Evolutionary conservation across 2,888 invertebrate genomes (phyloP).

Genomic region (Pammene aurita): DNA sequence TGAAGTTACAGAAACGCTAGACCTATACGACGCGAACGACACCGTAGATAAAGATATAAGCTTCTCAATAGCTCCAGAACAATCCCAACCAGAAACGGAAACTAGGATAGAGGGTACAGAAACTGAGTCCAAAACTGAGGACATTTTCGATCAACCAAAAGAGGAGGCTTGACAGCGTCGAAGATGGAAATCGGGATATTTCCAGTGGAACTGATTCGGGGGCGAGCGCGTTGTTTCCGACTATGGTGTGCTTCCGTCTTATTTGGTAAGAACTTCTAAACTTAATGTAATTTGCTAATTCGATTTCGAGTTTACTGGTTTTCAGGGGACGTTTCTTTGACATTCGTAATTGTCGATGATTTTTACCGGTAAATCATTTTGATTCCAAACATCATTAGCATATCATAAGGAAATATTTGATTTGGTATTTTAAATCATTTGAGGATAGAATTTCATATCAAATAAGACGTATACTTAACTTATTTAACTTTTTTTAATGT

Average conservation of each 20-base stretch:
- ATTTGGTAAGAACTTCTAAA: slow-evolving; percentile 17
- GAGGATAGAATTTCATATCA: background rate
- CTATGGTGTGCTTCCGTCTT: slow-evolving; percentile 14
- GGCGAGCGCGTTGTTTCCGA: slow-evolving; percentile 54
- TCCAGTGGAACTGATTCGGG: slow-evolving; percentile 80
- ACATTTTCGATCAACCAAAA: slow-evolving; percentile 59
- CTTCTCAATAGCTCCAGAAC: slow-evolving; percentile 51
- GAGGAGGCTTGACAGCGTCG: slow-evolving; percentile 67
- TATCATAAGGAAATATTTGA: too few relatives aligned
- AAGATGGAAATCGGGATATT: slow-evolving; percentile 67
- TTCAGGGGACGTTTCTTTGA: background rate
- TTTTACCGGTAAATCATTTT: too few relatives aligned
- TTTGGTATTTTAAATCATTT: background rate
- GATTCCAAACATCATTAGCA: too few relatives aligned
- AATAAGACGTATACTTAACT: slow-evolving; percentile 2
- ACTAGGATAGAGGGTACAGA: slow-evolving; percentile 20
- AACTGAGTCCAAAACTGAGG: slow-evolving; percentile 46
- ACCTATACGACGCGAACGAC: slow-evolving; percentile 65
- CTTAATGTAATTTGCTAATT: background rate
- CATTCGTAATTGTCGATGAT: too few relatives aligned
- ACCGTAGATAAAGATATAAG: slow-evolving; percentile 59
- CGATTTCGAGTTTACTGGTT: background rate
- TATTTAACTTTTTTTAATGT: background rate
- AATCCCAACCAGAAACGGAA: slow-evolving; percentile 4
- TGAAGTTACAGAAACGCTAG: slow-evolving; percentile 34